Percentiles rank a stretch among this genome's conserved stretches.
phyloP scores from a whole-genome alignment of 2,113 vertebrate species.

The Butorides virescens region DNA sequence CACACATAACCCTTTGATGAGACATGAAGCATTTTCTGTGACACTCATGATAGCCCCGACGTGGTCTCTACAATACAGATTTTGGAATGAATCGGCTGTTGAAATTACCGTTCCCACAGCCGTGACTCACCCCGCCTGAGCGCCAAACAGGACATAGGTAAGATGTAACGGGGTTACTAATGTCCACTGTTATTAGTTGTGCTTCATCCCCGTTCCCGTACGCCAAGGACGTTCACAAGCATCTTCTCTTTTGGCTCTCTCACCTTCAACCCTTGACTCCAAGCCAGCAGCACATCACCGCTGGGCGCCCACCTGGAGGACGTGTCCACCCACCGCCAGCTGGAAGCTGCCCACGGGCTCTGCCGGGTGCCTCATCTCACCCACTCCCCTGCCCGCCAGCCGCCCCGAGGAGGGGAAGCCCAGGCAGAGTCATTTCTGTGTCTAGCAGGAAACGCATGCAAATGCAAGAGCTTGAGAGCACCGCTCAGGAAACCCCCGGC shows the following conservation, averaged over 20 bases:
- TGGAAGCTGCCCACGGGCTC: neutral
- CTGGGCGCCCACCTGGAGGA: neutral
- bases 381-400: neutral
- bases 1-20: neutral
- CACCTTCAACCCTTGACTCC: neutral
- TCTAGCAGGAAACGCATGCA: slow-evolving; percentile 20
- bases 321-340: neutral
- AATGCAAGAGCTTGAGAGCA: neutral
- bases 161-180: neutral
- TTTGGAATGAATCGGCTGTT: neutral
- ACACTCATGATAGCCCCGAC: neutral
- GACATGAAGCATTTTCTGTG: neutral
- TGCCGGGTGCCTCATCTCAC: neutral
- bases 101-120: neutral
- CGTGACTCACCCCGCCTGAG: neutral
- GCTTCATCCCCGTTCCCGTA: accelerated
- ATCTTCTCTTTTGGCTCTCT: neutral
- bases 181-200: neutral
- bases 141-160: neutral
- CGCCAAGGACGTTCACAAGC: accelerated
- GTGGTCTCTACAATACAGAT: accelerated
- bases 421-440: neutral
- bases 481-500: slow-evolving; percentile 24
- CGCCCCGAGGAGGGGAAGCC: neutral
- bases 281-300: accelerated